These are phyloP conservation scores for silkworm (Bombyx mori) DNA, from an alignment of 1,140 invertebrate genomes.

Conservation along the genomic window ASM3026992v2 NC_085110.1:5148001-5148500, in stretches of 20 bases:
- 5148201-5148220: not conserved
- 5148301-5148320: constrained; percentile 52
- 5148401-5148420: constrained; percentile 67
- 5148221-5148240: constrained; percentile 22
- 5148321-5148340: constrained; percentile 63
- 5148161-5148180: too few species aligned
- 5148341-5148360: constrained; percentile 65
- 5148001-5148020: too few species aligned
- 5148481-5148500: constrained; percentile 46
- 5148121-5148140: too few species aligned
- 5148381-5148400: constrained; percentile 43
- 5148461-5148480: constrained; percentile 45
- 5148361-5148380: constrained; percentile 16
- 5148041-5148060: too few species aligned
- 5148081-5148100: too few species aligned
- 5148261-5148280: too few species aligned
- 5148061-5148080: too few species aligned
- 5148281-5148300: constrained; percentile 49
- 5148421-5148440: constrained; percentile 61
- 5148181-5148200: too few species aligned
- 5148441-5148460: constrained; percentile 50
- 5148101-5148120: too few species aligned
- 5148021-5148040: too few species aligned
- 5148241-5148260: constrained; percentile 37
- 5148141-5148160: constrained; percentile 18